A percentile compares a stretch with the other conserved stretches of the same genome.
Conservation (phyloP, 1,140 invertebrate genomes). For the Bombus soroeensis region DNA sequence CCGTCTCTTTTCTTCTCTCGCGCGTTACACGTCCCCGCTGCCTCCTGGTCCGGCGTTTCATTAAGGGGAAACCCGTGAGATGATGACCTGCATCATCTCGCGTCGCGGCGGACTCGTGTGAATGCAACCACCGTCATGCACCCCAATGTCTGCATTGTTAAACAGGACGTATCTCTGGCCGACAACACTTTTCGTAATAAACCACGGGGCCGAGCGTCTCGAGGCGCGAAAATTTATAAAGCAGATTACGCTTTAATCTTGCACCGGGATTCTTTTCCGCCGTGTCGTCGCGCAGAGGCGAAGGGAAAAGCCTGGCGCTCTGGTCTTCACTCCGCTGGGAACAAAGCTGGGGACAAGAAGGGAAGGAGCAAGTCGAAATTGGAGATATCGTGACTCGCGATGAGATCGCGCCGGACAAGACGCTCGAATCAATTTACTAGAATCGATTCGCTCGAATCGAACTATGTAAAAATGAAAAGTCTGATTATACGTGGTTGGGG, state of each 20-base stretch:
- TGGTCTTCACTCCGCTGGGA: neutral
- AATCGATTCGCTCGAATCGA: constrained; percentile 7
- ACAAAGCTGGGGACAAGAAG: neutral
- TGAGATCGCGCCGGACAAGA: neutral
- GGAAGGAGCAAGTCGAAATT: neutral
- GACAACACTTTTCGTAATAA: constrained; percentile 16
- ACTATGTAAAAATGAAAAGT: neutral
- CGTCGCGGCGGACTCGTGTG: constrained; percentile 38
- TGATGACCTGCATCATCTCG: constrained; percentile 67
- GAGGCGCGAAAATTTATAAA: constrained; percentile 15
- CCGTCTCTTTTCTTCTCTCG: constrained; percentile 25
- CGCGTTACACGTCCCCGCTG: constrained; percentile 34
- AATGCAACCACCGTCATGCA: neutral
- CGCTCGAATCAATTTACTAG: constrained; percentile 4
- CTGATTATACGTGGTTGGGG: neutral
- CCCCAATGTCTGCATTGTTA: constrained; percentile 30
- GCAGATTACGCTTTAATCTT: constrained; percentile 28
- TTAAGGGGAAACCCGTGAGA: constrained; percentile 62
- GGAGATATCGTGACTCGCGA: neutral
- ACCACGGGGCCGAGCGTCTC: constrained; percentile 5
- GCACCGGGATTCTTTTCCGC: neutral
- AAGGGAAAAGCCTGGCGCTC: too few species aligned
- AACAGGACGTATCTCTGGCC: constrained; percentile 23
- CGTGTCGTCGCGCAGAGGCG: neutral
- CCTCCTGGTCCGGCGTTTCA: constrained; percentile 61